These are phyloP conservation scores for Trachops cirrhosus DNA, from an alignment of 2,797 vertebrate species.

Conservation along the genomic window DNA sequence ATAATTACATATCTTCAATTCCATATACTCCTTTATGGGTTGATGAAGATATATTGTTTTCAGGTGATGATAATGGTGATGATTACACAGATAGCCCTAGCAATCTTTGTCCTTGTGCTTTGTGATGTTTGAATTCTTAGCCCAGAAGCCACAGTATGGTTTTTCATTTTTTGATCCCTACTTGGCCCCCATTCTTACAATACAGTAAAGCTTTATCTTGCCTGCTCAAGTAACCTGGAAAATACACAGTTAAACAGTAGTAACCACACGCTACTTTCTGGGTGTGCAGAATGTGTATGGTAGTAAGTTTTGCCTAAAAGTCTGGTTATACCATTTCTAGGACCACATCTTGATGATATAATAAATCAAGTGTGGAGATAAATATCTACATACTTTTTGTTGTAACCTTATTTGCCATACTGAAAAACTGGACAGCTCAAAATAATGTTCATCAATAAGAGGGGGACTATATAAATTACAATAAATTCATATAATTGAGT, in stretches of 20 bases:
- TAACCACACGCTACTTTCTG: neutral
- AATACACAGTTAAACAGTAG: neutral
- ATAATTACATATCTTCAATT: neutral
- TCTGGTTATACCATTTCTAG: neutral
- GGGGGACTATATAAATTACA: no score
- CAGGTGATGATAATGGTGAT: neutral
- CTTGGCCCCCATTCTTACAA: neutral
- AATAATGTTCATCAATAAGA: no score
- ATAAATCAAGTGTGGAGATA: neutral
- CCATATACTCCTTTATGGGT: neutral
- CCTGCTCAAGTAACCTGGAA: neutral
- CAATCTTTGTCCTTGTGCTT: neutral
- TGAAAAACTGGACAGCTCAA: neutral
- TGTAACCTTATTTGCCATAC: neutral
- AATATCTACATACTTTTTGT: neutral
- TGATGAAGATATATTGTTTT: slow-evolving; percentile 9
- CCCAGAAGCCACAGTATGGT: neutral
- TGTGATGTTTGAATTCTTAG: neutral
- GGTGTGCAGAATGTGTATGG: neutral
- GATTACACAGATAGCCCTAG: neutral
- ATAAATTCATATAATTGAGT: no score
- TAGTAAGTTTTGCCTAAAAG: slow-evolving; percentile 3
- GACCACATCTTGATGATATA: neutral
- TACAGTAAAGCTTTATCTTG: neutral
- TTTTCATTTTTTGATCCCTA: neutral